A percentile compares a stretch with the other conserved stretches of the same genome.
phyloP scores from a whole-genome alignment of 2,888 invertebrate species.

The Cancer borealis region DNA sequence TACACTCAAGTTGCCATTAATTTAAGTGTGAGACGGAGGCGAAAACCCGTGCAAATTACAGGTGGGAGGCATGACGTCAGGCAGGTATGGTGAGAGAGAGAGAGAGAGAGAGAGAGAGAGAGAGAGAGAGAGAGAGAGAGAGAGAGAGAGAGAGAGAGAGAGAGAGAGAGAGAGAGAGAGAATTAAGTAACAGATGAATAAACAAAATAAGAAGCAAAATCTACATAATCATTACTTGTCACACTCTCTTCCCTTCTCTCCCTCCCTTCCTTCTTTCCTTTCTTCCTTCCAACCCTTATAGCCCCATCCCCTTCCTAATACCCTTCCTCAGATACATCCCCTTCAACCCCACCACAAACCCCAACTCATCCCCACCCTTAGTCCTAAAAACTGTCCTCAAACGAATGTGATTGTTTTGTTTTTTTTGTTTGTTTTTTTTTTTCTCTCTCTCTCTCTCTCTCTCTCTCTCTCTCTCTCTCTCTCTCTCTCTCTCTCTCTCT shows the following conservation, averaged over 20 bases:
- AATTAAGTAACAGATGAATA: background rate
- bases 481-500: conserved; percentile 20
- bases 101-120: conserved; percentile 47
- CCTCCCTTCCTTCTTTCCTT: background rate
- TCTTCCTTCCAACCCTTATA: background rate
- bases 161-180: background rate
- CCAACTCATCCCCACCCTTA: too few species aligned
- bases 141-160: conserved; percentile 3
- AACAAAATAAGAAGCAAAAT: background rate
- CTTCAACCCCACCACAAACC: too few species aligned
- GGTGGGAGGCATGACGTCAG: background rate
- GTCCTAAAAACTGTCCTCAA: too few species aligned
- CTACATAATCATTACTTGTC: background rate
- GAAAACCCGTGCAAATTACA: conserved; percentile 50
- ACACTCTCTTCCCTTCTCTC: background rate
- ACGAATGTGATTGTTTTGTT: too few species aligned
- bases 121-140: conserved; percentile 3
- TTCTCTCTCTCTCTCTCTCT: background rate
- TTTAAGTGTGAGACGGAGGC: conserved; percentile 31
- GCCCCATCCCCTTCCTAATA: background rate
- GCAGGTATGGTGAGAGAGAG: background rate
- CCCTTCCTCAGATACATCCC: background rate
- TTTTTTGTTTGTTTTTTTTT: too few species aligned
- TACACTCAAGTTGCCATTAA: conserved; percentile 48
- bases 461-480: conserved; percentile 20